A percentile compares a stretch with the other conserved stretches of the same genome.
phyloP scores from a whole-genome alignment of 2,888 invertebrate species.

The Lissocephala sabroskyi region DNA sequence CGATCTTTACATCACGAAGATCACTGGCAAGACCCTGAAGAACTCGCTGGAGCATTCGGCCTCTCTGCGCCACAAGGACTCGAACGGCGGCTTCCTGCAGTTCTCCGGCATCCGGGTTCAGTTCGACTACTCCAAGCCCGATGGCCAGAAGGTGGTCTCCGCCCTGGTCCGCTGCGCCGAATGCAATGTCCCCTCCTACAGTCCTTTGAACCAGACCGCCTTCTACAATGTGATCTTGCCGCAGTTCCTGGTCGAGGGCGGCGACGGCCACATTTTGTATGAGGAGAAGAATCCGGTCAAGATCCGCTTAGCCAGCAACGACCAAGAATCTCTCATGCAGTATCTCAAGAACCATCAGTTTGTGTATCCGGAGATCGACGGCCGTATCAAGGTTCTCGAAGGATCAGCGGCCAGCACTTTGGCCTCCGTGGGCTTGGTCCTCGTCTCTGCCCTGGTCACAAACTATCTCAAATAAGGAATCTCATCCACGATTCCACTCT shows the following conservation, averaged over 20 bases:
- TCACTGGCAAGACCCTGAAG: constrained; percentile 79
- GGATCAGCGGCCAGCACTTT: constrained; percentile 23
- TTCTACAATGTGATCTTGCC: constrained; percentile 80
- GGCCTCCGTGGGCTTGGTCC: constrained; percentile 27
- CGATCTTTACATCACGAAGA: constrained; percentile 76
- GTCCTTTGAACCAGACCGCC: constrained; percentile 74
- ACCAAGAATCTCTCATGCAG: constrained; percentile 75
- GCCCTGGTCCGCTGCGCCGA: constrained; percentile 79
- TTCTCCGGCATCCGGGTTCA: constrained; percentile 83
- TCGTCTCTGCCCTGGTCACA: constrained; percentile 27
- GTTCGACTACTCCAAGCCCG: constrained; percentile 78
- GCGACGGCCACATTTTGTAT: constrained; percentile 77
- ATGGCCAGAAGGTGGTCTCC: constrained; percentile 78
- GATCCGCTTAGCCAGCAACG: constrained; percentile 72
- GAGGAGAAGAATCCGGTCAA: constrained; percentile 29
- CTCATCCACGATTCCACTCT: no score
- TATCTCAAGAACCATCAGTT: constrained; percentile 77
- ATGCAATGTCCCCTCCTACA: constrained; percentile 78
- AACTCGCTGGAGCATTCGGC: constrained; percentile 82
- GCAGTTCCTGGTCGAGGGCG: constrained; percentile 81
- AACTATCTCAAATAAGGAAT: no score
- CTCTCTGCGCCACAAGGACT: constrained; percentile 70
- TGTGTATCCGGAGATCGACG: constrained; percentile 79
- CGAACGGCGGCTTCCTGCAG: constrained; percentile 86
- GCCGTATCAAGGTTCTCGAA: constrained; percentile 73